Evolutionary conservation across 2,888 invertebrate species (phyloP), one percentile per base, ranked within the genome.

Genomic region (Anorthoa munda): DNA sequence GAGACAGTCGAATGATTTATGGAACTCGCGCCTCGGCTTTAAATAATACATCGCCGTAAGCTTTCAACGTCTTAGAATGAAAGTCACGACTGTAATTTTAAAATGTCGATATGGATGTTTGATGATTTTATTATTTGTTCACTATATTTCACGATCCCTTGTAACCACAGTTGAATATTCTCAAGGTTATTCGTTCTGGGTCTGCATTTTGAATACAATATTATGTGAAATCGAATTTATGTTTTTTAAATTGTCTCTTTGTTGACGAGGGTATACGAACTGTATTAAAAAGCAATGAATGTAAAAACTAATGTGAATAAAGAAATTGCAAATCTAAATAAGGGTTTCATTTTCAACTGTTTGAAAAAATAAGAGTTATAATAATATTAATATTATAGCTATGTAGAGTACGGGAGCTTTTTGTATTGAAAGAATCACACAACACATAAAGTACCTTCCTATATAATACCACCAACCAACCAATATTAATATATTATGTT

Each of bases 1-100:
- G 90, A 93, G 94, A 93, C 93, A 90, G 88, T 83, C 39, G 81
- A 90, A 93, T 95, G 96, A 96, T 96, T 94, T 95, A 96, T 90
- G 88, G 83, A 79, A 82, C 90, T 95, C 94, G 92, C 95, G 95
- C 95, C 94, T 91, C 87, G 86, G 87, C 90, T 92, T 94, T 94
- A 94, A 95, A 95, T 95, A 93, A 94, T 92, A 94, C 94, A 95
- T 94, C 89, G 95, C 95, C 95, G 92, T 95, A 90, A 96, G 95
- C 95, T 95, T 95, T 95, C 95, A 93, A 91, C 93, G 90, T 93
- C 92, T 93, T 92, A 92, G 93, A 93, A 93, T 92, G 92, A 93
- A 90, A 95, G 96, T 96, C 96, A 96, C 96, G 95, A 96, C 91
- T 94, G 95, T 94, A 95, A 96, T 95, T 95, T 95, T 94, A 94